Base-by-base conservation (phyloP, 1,140 invertebrate genomes). In the Musca domestica region DNA sequence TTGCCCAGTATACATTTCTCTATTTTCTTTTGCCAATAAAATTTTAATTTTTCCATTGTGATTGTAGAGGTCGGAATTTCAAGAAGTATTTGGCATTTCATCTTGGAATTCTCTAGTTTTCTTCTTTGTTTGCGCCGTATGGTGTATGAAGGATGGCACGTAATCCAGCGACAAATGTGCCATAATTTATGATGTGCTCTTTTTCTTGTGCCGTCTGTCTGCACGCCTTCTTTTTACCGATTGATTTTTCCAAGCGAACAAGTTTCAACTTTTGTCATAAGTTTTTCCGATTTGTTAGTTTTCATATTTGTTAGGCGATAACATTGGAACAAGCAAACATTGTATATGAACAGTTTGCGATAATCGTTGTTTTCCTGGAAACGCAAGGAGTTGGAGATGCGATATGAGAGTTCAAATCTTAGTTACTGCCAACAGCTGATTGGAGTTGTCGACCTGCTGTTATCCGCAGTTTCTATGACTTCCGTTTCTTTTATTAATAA, bases 171-270 rank as follows among this genome's bases (percentile, higher is more conserved):
- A 56, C 52, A 56, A 56, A 56, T 23, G 52, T 56, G 12, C 27
- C 52, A 56, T 56, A 56, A 56, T 56, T 56, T 56, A 56, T 56
- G 52, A 56, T 56, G 52, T 56, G n/a, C n/a, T n/a, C n/a, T n/a
- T n/a, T n/a, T n/a, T n/a, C n/a, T n/a, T n/a, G n/a, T n/a, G n/a
- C n/a, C n/a, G n/a, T n/a, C n/a, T n/a, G n/a, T n/a, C n/a, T n/a
- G n/a, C n/a, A n/a, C n/a, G n/a, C n/a, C n/a, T n/a, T n/a, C n/a
- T n/a, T n/a, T n/a, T n/a, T n/a, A n/a, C n/a, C n/a, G n/a, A n/a
- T n/a, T n/a, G n/a, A n/a, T n/a, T 56, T 56, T 56, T 56, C 23
- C 10, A 17, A 25, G 7, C 52, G 52, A 56, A 56, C 27, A 56
- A 56, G 52, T 56, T 56, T n/a, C n/a, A n/a, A n/a, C n/a, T n/a